Evolutionary conservation across 2,888 invertebrate genomes (phyloP).

Genomic region (Melanostoma scalare): DNA sequence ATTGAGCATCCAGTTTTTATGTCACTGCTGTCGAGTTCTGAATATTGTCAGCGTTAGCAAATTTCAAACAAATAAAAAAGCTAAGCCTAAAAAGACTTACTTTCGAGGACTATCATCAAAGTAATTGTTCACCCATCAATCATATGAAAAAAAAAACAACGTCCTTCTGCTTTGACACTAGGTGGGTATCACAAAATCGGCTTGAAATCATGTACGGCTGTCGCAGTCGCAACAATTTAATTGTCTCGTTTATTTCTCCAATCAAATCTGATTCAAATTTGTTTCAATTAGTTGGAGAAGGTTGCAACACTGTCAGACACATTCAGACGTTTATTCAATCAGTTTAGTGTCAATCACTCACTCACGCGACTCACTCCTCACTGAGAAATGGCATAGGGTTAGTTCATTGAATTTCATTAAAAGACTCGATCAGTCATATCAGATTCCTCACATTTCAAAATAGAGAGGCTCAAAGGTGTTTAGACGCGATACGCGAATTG

Average conservation of each 20-base stretch:
- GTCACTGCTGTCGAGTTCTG: no score
- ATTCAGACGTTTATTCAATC: conserved; percentile 54
- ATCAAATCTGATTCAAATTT: conserved; percentile 63
- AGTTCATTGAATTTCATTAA: conserved; percentile 43
- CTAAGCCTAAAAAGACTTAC: no score
- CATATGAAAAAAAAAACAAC: no score
- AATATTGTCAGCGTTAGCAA: no score
- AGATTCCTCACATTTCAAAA: neutral
- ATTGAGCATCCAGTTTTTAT: no score
- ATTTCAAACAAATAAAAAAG: no score
- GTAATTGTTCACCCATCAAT: no score
- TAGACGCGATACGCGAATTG: conserved; percentile 8
- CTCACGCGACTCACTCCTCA: conserved; percentile 9
- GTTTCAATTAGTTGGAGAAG: conserved; percentile 52
- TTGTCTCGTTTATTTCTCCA: conserved; percentile 52
- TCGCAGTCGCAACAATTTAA: conserved; percentile 47
- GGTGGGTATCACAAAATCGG: neutral
- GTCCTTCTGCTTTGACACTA: no score
- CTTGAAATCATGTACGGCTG: neutral
- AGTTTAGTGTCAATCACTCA: conserved; percentile 65
- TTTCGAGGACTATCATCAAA: no score
- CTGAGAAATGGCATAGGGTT: conserved; percentile 6
- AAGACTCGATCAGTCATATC: conserved; percentile 5
- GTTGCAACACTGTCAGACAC: conserved; percentile 38
- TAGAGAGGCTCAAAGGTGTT: conserved; percentile 34